Evolutionary conservation across 92 coral and sea anemone genomes (phyloP), one percentile per base, ranked within the genome.

Genomic region (Palythoa grandis): DNA sequence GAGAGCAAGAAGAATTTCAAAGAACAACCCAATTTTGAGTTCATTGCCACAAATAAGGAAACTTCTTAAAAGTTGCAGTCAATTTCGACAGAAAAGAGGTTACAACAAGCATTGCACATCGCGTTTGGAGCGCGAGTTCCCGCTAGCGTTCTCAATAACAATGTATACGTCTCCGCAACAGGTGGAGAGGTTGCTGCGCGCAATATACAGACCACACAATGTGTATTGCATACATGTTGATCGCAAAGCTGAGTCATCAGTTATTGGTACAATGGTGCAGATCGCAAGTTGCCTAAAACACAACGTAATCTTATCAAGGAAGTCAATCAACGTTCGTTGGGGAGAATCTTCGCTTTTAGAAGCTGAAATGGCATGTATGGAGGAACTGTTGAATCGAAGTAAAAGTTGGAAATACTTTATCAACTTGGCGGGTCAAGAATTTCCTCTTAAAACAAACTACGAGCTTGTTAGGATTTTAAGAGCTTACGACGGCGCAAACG

Each of bases 181-280:
- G 86, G 82, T 93, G 29, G 96, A 89, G 52, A 82, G 91, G 60
- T 87, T 89, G 1, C 89, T 93, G n/a, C 91, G 84, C 20, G 78
- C 83, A 20, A 87, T 93, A 72, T 91, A 93, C 69, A 86, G 88
- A 89, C 96, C 94, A 1, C 96, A 93, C 20, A 93, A 93, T 53
- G 50, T 86, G 43, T 89, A 93, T 77, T 91, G 96, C 70, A 87
- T 93, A 7, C 92, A 91, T 82, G 86, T 93, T 15, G 96, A 93
- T 40, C 69, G 71, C 39, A 89, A 90, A 10, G 82, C 96, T 37
- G 82, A 91, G 17, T 6, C 8, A 3, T 58, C 53, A 2, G 88
- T 86, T 82, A 85, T 83, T 14, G 82, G 58, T 53, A 90, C 93
- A 7, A 89, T 91, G 68, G 70, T 89, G 35, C 67, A 82, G 53